Evolutionary conservation across 2,113 vertebrate species (phyloP).

Genomic region (Nycticebus coucang): DNA sequence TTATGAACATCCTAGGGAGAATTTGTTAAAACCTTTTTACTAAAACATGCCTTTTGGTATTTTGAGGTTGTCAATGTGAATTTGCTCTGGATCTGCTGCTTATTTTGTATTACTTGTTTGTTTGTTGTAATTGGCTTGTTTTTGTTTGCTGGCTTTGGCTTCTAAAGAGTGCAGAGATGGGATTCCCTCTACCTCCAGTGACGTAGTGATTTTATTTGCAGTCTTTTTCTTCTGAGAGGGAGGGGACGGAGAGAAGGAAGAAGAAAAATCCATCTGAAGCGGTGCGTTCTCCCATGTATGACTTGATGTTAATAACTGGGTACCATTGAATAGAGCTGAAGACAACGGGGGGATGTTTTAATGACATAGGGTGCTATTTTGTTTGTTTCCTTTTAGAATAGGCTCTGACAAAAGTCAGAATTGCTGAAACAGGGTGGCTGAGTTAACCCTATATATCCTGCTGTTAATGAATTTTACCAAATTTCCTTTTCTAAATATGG

Average conservation of each 20-base stretch:
- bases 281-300: constrained; percentile 29
- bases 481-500: constrained; percentile 54
- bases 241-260: constrained; percentile 65
- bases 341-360: constrained; percentile 49
- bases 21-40: constrained; percentile 6
- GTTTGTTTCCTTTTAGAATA: constrained; percentile 61
- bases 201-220: constrained; percentile 79
- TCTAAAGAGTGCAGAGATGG: constrained; percentile 64
- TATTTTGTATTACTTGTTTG: constrained; percentile 56
- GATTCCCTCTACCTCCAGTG: constrained; percentile 65
- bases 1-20: constrained; percentile 42
- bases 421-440: constrained; percentile 63
- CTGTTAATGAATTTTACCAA: constrained; percentile 62
- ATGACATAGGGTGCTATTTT: constrained; percentile 49
- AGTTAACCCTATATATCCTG: constrained; percentile 67
- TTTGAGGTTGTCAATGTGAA: constrained; percentile 23
- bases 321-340: constrained; percentile 26
- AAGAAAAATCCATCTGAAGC: constrained; percentile 66
- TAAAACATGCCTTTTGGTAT: background rate
- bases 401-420: constrained; percentile 32
- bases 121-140: constrained; percentile 38
- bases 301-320: constrained; percentile 42
- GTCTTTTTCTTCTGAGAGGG: constrained; percentile 61
- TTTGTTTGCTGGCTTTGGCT: constrained; percentile 59
- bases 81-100: constrained; percentile 43